phyloP scores from a whole-genome alignment of 1,140 invertebrate genomes.

The Zaprionus capensis region DNA sequence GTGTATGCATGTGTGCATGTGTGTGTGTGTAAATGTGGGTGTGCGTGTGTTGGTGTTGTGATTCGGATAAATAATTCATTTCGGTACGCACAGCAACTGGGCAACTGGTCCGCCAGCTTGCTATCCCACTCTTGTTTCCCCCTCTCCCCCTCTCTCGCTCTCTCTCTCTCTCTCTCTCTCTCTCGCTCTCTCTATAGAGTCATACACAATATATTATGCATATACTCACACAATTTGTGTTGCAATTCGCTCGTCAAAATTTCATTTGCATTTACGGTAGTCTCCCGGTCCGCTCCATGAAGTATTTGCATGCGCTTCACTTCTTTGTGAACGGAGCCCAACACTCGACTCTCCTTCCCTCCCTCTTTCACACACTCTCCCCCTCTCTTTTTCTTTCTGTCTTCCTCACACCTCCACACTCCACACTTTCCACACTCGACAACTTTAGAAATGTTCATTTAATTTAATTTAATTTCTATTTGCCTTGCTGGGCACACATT shows the following conservation, averaged over 20 bases:
- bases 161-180: neutral
- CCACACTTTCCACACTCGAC: constrained; percentile 30
- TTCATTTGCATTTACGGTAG: constrained; percentile 37
- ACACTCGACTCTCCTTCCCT: constrained; percentile 29
- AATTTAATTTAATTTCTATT: constrained; percentile 77
- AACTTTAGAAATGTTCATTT: constrained; percentile 63
- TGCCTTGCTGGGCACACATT: constrained; percentile 71
- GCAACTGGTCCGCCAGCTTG: neutral
- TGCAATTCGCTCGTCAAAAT: constrained; percentile 43
- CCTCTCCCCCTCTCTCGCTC: neutral
- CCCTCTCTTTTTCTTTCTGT: neutral
- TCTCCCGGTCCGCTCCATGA: constrained; percentile 30
- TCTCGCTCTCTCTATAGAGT: neutral
- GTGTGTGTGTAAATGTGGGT: too few species aligned
- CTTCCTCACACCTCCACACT: neutral
- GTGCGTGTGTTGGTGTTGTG: constrained; percentile 18
- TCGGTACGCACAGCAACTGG: neutral
- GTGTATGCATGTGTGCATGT: neutral
- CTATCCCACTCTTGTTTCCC: neutral
- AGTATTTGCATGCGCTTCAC: constrained; percentile 39
- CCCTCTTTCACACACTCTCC: too few species aligned
- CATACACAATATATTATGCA: constrained; percentile 6
- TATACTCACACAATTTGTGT: constrained; percentile 30
- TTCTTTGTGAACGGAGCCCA: constrained; percentile 37
- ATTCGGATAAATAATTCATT: constrained; percentile 30